Evolutionary conservation across 2,888 invertebrate genomes (phyloP).

Genomic region (Sarcophaga caerulescens): DNA sequence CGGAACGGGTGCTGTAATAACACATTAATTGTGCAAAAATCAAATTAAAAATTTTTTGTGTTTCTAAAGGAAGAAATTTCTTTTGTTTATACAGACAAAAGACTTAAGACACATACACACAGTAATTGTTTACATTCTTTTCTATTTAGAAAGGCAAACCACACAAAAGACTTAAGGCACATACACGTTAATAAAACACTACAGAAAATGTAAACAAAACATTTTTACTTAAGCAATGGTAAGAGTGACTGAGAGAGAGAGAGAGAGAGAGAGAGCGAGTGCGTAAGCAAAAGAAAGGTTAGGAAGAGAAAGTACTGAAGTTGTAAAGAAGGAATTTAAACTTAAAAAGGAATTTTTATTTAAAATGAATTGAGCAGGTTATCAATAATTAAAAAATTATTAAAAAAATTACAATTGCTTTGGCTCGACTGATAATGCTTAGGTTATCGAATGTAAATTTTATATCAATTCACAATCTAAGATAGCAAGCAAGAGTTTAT

Average conservation of each 20-base stretch:
- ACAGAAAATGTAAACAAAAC: not conserved
- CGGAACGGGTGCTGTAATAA: not conserved
- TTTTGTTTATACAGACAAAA: not conserved
- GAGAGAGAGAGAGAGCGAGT: not conserved
- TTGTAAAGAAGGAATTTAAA: not conserved
- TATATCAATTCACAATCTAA: no score
- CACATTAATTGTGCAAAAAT: slow-evolving; percentile 4
- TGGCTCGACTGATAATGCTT: no score
- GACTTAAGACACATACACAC: slow-evolving; percentile 42
- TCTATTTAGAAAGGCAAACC: not conserved
- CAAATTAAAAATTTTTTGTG: not conserved
- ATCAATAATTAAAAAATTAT: no score
- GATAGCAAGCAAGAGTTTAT: no score
- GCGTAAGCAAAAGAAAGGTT: not conserved
- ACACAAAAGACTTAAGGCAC: slow-evolving; percentile 66
- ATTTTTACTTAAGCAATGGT: not conserved
- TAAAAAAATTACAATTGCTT: no score
- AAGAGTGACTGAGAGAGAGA: not conserved
- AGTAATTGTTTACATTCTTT: not conserved
- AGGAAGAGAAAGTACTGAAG: not conserved
- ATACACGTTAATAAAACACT: slow-evolving; percentile 34
- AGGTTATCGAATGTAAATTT: no score
- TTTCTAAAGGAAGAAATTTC: not conserved
- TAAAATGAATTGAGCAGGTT: not conserved
- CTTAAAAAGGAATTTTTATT: not conserved